Base-by-base conservation (phyloP, 2,888 invertebrate genomes). In the Psococerastis gibbosa region DNA sequence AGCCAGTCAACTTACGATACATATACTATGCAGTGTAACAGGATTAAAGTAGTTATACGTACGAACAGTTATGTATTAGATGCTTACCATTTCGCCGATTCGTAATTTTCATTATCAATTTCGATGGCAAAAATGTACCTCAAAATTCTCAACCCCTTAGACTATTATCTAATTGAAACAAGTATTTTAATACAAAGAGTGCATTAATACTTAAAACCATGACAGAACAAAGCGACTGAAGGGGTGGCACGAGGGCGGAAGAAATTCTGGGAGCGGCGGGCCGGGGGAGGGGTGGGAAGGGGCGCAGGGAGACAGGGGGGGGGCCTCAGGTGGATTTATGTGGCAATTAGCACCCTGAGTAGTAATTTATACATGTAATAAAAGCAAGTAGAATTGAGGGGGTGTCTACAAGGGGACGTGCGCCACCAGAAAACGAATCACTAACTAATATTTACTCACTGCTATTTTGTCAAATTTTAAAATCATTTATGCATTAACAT, bases 301-400 rank as follows among this genome's bases (percentile, higher is more conserved):
- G 46, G 22, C 41, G 44, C 41, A 43, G 44, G 43, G 46, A 32
- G 32, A 43, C 31, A 41, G 38, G 35, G 41, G 45, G 44, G 46
- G 45, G 43, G 45, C 41, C 43, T 38, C 35, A 45, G 49, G 44
- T 48, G 49, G 47, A 50, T 50, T 50, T 50, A 50, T 50, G 47
- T 47, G 42, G 49, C 50, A 50, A 50, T 50, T 50, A 50, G 50
- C 50, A 48, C 50, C 48, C 50, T 32, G 48, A 42, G 48, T 47
- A 49, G 50, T 50, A 50, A 50, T 50, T 50, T 50, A 50, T 50
- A 50, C 49, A 48, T 50, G 50, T 50, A 50, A 50, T 50, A 50
- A 50, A 50, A 45, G 48, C 41, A 38, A 44, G 43, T 43, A 43
- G 46, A 38, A 27, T 6, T 6, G 27, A 9, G 11, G 27, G 27